Evolutionary conservation across 2,113 vertebrate genomes (phyloP), one percentile per base, ranked within the genome.

Genomic region (Tinamus guttatus): DNA sequence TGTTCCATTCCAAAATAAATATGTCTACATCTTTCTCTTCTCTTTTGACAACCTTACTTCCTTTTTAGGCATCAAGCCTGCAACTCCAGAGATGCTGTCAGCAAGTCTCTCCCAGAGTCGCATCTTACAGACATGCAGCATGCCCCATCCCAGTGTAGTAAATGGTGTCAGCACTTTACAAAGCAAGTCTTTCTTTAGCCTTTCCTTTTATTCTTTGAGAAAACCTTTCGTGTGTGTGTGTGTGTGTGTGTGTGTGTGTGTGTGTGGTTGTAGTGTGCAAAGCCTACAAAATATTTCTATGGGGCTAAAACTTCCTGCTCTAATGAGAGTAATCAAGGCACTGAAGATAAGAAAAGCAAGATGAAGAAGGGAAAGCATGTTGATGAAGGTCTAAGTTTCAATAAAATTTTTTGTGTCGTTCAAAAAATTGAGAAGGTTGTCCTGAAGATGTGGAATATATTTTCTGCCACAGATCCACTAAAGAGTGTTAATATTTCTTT

Each of bases 61-160:
- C 13, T 71, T 76, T 60, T 90, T 82, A 98, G 96, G 95, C 17
- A 93, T 97, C 90, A 96, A 97, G 56, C 74, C 87, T 58, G 54
- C 93, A 96, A 97, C 98, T 96, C 98, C 99, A 96, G 98, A 99
- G 96, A 98, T 98, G 98, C 89, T 99, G 24, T 98, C 98, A 77
- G 98, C 98, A 95, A 99, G 98, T 84, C 98, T 98, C 41, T 99
- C 98, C 81, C 99, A 99, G 96, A 98, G 98, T 59, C 97, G 98
- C 19, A 98, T 98, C 94, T 97, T 98, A 52, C 98, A 98, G 95
- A 98, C 98, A 1, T 98, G 98, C 91, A 98, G 97, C 9, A 97
- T 98, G 81, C 97, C 98, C 22, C 98, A 98, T 54, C 96, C 98
- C 28, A 98, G 98, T 38, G 98, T 98, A 96, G 98, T 99, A 74